A percentile compares a stretch with the other conserved stretches of the same genome.
Evolutionary conservation across 2,113 vertebrate genomes (phyloP).

Genomic region (Neogobius melanostomus): DNA sequence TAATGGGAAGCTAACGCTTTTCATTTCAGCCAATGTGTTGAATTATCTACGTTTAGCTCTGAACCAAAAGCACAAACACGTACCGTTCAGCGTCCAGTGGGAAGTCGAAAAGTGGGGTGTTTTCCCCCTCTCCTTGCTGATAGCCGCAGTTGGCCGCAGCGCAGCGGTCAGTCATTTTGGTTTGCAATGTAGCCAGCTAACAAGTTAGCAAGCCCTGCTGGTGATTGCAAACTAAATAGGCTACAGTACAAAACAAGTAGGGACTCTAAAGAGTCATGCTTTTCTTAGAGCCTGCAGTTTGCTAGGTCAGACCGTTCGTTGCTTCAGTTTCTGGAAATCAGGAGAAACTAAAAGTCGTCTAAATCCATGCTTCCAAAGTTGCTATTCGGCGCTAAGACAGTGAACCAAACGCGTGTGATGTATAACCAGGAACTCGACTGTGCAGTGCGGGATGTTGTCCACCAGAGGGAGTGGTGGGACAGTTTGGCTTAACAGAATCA

Average conservation of each 20-base stretch:
- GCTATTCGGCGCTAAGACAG: conserved; percentile 56
- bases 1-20: conserved; percentile 51
- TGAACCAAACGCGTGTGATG: conserved; percentile 64
- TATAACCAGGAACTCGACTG: conserved; percentile 69
- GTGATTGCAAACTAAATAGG: conserved; percentile 58
- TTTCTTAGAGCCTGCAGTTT: conserved; percentile 28
- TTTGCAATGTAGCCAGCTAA: conserved; percentile 67
- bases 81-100: conserved; percentile 79
- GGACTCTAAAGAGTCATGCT: conserved; percentile 62
- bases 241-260: conserved; percentile 45
- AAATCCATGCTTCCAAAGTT: conserved; percentile 72
- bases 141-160: conserved; percentile 88
- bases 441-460: conserved; percentile 12
- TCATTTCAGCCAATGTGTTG: conserved; percentile 28
- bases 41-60: not conserved
- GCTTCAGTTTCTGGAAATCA: conserved; percentile 14
- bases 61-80: conserved; percentile 47
- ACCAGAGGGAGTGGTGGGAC: conserved; percentile 48
- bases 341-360: conserved; percentile 32
- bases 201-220: conserved; percentile 67
- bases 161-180: conserved; percentile 88
- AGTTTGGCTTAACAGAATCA: not conserved
- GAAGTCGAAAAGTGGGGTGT: conserved; percentile 82
- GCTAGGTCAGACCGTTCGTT: conserved; percentile 7
- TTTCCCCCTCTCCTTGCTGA: conserved; percentile 70